These are phyloP conservation scores for Poecilia gillii DNA, from an alignment of 2,797 vertebrate genomes.

Conservation along the genomic window DNA sequence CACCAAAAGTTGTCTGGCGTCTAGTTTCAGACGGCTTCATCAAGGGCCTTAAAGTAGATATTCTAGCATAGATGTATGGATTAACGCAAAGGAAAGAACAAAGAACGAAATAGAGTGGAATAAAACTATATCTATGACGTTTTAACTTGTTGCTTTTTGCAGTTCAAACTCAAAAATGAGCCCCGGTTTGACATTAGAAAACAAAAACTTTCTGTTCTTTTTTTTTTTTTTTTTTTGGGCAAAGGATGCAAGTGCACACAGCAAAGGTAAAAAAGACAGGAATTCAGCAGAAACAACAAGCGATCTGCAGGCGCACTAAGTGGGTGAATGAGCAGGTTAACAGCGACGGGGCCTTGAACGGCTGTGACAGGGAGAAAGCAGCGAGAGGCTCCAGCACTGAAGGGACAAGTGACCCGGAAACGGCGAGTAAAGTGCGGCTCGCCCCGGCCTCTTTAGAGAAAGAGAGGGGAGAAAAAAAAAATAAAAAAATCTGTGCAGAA, in stretches of 20 bases:
- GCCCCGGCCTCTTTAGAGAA: constrained; percentile 49
- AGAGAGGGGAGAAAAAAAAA: not conserved
- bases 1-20: not conserved
- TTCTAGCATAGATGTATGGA: not conserved
- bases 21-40: not conserved
- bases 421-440: constrained; percentile 65
- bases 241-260: constrained; percentile 14
- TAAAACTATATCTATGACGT: not conserved
- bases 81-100: not conserved
- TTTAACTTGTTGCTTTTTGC: not conserved
- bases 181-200: not conserved
- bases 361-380: constrained; percentile 77
- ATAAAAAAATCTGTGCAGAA: constrained; percentile 47
- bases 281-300: constrained; percentile 63
- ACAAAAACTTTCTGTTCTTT: not conserved
- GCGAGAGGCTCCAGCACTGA: constrained; percentile 68
- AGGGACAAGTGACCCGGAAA: constrained; percentile 79
- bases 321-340: constrained; percentile 78
- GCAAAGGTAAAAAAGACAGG: constrained; percentile 39
- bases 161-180: not conserved
- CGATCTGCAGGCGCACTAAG: constrained; percentile 70
- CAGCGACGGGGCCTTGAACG: constrained; percentile 63
- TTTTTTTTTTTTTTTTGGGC: not conserved
- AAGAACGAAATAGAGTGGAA: not conserved
- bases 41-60: not conserved